Base-by-base conservation (phyloP, 2,888 invertebrate genomes). In the Tanypteryx hageni region DNA sequence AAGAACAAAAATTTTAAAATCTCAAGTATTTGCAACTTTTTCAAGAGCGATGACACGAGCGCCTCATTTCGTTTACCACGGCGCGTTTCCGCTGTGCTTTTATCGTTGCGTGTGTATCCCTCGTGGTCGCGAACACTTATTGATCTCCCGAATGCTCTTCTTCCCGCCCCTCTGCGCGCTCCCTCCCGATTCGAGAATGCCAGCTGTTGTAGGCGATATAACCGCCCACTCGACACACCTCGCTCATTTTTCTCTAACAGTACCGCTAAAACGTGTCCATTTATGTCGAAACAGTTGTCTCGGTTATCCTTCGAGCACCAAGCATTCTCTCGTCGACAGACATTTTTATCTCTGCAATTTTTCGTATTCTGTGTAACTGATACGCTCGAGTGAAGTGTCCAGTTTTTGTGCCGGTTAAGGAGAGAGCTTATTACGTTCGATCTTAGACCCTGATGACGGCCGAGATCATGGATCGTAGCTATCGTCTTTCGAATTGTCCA, bases 41-140 rank as follows among this genome's bases (percentile, higher is more conserved):
- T 56, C 18, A 31, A 82, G 82, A 27, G 82, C 82, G 82, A 44
- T 82, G 44, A 83, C 56, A 56, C n/a, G 18, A n/a, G 56, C 1
- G 4, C 11, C 8, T 14, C 18, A 83, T 44, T 83, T 83, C 83
- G 18, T 83, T n/a, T 83, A 83, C 56, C 83, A 57, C 83, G 83
- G 56, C 83, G 83, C 56, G 44, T 89, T 44, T n/a, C 16, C 7
- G n/a, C 44, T n/a, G 14, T 64, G 64, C 44, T 1, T n/a, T 44
- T 44, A 44, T 44, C 44, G 44, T 44, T 44, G 5, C 44, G 44
- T 44, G 44, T 44, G n/a, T 18, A n/a, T 89, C 56, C 89, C 59
- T 27, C 89, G 89, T 86, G 59, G 61, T 61, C 59, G 61, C 61
- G 86, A 61, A 61, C 27, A 86, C 86, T 59, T 89, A 89, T 89